Conservation (phyloP, 2,888 invertebrate genomes). For the Chelonus formosanus region DNA sequence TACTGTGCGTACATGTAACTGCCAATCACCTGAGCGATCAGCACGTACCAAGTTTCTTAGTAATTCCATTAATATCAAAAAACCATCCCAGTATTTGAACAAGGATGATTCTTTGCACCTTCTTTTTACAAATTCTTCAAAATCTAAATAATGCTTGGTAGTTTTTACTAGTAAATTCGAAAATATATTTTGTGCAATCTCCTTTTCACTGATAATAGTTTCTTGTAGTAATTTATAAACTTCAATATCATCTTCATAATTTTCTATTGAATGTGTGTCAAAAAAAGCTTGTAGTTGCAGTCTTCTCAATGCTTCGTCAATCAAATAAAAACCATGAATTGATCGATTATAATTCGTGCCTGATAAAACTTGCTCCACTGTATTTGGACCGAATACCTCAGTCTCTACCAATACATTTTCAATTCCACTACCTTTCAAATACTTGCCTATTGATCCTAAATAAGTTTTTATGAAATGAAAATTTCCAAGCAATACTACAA, state of each 20-base stretch:
- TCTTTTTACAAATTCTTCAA: slow-evolving; percentile 12
- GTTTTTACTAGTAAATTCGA: too few species aligned
- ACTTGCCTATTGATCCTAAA: slow-evolving; percentile 29
- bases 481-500: slow-evolving; percentile 27
- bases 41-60: too few species aligned
- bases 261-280: too few species aligned
- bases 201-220: too few species aligned
- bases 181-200: too few species aligned
- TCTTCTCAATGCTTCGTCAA: slow-evolving; percentile 25
- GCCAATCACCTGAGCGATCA: too few species aligned
- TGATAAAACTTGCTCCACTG: slow-evolving; percentile 25
- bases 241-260: background rate
- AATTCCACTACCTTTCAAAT: slow-evolving; percentile 29
- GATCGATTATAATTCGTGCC: slow-evolving; percentile 30
- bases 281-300: slow-evolving; percentile 25
- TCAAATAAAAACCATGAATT: slow-evolving; percentile 27
- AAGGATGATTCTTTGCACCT: slow-evolving; percentile 28
- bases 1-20: too few species aligned
- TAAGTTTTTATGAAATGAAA: slow-evolving; percentile 32
- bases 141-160: slow-evolving; percentile 8
- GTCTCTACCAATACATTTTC: slow-evolving; percentile 32
- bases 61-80: too few species aligned
- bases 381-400: slow-evolving; percentile 4
- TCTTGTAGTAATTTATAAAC: too few species aligned
- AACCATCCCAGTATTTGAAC: too few species aligned